Percentiles rank a stretch among this genome's conserved stretches.
Evolutionary conservation across 2,113 vertebrate species (phyloP).

Genomic region (Planiliza haematocheilus): DNA sequence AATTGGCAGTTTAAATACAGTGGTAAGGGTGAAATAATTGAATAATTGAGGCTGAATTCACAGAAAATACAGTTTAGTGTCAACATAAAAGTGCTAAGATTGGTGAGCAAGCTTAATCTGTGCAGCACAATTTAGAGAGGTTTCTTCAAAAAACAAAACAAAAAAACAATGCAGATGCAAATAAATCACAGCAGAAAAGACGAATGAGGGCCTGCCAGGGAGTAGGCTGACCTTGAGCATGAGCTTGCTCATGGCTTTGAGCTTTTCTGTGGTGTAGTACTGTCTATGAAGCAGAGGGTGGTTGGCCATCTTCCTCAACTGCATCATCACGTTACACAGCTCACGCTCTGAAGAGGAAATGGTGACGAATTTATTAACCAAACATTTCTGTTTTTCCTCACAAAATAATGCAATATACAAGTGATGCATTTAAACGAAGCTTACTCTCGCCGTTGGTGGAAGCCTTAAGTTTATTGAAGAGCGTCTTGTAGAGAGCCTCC

Average conservation of each 20-base stretch:
- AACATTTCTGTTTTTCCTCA: background rate
- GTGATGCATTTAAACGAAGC: constrained; percentile 20
- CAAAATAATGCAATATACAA: background rate
- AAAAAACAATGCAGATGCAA: background rate
- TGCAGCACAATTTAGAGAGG: background rate
- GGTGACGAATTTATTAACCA: background rate
- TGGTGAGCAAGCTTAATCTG: too few relatives aligned
- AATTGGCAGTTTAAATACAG: background rate
- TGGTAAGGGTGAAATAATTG: background rate
- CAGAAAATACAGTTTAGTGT: background rate
- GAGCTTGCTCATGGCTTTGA: constrained; percentile 91
- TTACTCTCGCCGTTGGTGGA: constrained; percentile 81
- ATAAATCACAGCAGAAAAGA: background rate
- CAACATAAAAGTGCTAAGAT: too few relatives aligned
- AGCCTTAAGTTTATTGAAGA: constrained; percentile 88
- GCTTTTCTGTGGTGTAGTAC: constrained; percentile 91
- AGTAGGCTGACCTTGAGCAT: constrained; percentile 90
- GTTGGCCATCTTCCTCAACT: constrained; percentile 98
- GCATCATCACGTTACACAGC: constrained; percentile 95
- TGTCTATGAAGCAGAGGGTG: constrained; percentile 96
- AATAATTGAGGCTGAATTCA: background rate
- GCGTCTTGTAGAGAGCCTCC: constrained; percentile 86
- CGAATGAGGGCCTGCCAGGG: rapidly evolving
- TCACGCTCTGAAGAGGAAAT: constrained; percentile 84
- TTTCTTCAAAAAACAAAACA: background rate